A percentile compares a stretch with the other conserved stretches of the same genome.
Evolutionary conservation across 2,888 invertebrate genomes (phyloP).

Genomic region (Noctua fimbriata): DNA sequence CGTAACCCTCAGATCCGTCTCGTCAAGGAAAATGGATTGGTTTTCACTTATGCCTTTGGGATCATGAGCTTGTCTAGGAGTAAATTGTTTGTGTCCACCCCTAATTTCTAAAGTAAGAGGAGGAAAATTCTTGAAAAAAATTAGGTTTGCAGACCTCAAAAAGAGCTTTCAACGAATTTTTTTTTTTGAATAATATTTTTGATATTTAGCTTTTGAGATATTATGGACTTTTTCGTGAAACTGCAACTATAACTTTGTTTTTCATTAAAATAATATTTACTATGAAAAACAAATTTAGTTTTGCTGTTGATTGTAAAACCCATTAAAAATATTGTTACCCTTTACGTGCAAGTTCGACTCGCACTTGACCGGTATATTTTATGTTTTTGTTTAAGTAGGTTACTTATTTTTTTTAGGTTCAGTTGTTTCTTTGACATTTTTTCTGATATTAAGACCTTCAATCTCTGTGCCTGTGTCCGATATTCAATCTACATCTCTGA

Average conservation of each 20-base stretch:
- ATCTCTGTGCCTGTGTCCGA: background rate
- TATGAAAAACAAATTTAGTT: background rate
- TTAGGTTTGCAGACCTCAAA: too few species aligned
- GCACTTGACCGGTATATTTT: background rate
- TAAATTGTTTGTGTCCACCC: too few species aligned
- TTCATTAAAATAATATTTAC: too few species aligned
- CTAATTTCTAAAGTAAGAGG: too few species aligned
- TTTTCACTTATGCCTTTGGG: background rate
- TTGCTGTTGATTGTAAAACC: background rate
- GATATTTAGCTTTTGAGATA: background rate
- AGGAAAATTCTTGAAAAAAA: too few species aligned
- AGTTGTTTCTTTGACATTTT: too few species aligned
- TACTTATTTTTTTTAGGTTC: background rate
- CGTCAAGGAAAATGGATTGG: slow-evolving; percentile 14
- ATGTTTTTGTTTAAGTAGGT: background rate
- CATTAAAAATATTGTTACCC: background rate
- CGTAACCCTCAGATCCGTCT: background rate
- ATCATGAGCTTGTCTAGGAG: too few species aligned
- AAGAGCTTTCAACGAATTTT: background rate
- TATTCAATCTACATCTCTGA: background rate
- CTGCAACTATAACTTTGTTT: background rate
- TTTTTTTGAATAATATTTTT: background rate
- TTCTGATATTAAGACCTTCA: background rate
- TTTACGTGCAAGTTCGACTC: background rate
- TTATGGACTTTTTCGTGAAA: background rate